Conservation (phyloP, 2,797 vertebrate species). For the Sarcoramphus papa region DNA sequence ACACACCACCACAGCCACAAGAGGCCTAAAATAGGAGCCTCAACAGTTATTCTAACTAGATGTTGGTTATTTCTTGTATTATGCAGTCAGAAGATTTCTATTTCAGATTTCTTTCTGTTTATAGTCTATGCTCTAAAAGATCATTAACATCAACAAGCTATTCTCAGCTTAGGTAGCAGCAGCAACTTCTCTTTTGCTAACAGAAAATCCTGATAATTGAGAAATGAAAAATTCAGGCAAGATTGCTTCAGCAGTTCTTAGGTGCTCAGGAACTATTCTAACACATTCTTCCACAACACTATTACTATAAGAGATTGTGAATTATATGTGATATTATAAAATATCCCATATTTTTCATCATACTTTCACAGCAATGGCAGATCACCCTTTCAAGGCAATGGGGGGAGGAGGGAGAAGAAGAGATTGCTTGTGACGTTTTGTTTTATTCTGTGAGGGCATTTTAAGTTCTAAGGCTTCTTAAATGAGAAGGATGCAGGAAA, state of each 20-base stretch:
- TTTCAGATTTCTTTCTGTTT: slow-evolving; percentile 41
- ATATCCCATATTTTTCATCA: not conserved
- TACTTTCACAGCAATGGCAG: not conserved
- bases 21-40: not conserved
- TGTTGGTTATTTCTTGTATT: slow-evolving; percentile 26
- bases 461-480: not conserved
- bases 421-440: not conserved
- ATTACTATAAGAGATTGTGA: not conserved
- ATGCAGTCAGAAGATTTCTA: slow-evolving; percentile 42
- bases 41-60: not conserved
- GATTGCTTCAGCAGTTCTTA: not conserved
- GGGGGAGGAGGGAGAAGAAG: not conserved
- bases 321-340: too few relatives aligned
- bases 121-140: not conserved
- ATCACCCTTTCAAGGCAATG: not conserved
- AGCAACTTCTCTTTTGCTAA: slow-evolving; percentile 3
- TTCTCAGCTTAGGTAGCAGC: not conserved
- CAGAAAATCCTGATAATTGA: not conserved
- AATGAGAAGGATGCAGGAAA: not conserved
- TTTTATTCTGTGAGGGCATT: not conserved
- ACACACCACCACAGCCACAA: not conserved
- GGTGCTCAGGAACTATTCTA: not conserved
- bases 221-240: slow-evolving; percentile 5
- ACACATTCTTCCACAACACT: not conserved
- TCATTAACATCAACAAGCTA: slow-evolving; percentile 24